Evolutionary conservation across 1,140 invertebrate genomes (phyloP), one percentile per base, ranked within the genome.

Genomic region (Drosophila miranda): DNA sequence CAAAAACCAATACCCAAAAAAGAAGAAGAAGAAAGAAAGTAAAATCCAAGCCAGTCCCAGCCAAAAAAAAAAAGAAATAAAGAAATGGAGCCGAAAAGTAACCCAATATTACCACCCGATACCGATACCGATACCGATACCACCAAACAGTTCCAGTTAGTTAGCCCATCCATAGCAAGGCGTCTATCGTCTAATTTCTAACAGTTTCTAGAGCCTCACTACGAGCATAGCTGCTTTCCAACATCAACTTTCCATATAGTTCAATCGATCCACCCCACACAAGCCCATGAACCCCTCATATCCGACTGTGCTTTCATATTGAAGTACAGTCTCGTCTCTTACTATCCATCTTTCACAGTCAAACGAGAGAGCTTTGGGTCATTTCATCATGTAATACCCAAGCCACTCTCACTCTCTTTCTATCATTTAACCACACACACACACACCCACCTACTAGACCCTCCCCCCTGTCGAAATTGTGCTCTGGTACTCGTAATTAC

Each of bases 151-250:
- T 46, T 64, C 44, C 63, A 49, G 52, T 66, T 66, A 54, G 59
- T 53, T 74, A 74, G 59, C 45, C 52, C 71, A 38, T 13, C 3
- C 4, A 53, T 75, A 74, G 70, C 50, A 66, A 61, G 16, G 44
- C 54, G 54, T 11, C 54, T 46, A 8, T 53, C 52, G 52, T 57
- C 70, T 41, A 26, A 53, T 49, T 41, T 48, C 70, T 46, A 73
- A 73, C 69, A 74, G 70, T 51, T 74, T 34, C 48, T 64, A 64
- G 59, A 51, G 68, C 48, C 44, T 68, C 56, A 63, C 51, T 69
- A 63, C 66, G 59, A 51, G 68, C 48, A 44, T 68, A 68, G 66
- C 51, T 69, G 66, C 63, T 56, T 68, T 46, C 43, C 44, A 48
- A 49, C 67, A 67, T 6, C 3, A 28, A 30, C 26, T 13, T 43